phyloP scores from a whole-genome alignment of 2,888 invertebrate genomes.

The Teleogryllus oceanicus region DNA sequence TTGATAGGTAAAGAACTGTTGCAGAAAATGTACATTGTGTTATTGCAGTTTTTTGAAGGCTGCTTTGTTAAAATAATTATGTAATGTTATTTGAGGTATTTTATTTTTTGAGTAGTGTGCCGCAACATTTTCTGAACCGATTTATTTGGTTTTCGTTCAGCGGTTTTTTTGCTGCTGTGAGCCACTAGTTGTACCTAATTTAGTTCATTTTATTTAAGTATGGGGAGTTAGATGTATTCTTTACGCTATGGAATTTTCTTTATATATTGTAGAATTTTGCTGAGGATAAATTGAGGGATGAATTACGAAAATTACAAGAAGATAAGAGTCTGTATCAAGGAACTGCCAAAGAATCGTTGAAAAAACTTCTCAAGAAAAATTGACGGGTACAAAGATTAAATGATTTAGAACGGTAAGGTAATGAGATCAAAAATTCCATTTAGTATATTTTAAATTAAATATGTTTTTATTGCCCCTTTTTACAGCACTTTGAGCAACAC shows the following conservation, averaged over 20 bases:
- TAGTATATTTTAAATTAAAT: too few species aligned
- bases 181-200: too few species aligned
- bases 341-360: constrained; percentile 82
- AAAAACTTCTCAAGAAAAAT: constrained; percentile 77
- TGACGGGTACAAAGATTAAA: constrained; percentile 66
- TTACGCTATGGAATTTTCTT: neutral
- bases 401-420: constrained; percentile 58
- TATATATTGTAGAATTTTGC: constrained; percentile 55
- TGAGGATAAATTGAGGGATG: constrained; percentile 73
- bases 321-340: constrained; percentile 68
- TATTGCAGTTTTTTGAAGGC: too few species aligned
- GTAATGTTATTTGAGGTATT: too few species aligned
- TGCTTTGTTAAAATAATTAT: too few species aligned
- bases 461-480: constrained; percentile 18
- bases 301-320: constrained; percentile 64
- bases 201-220: too few species aligned
- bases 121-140: too few species aligned
- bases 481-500: constrained; percentile 55
- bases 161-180: too few species aligned
- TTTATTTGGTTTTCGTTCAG: too few species aligned
- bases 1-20: too few species aligned
- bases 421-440: neutral
- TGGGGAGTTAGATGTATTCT: neutral
- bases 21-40: too few species aligned
- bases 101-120: too few species aligned